Evolutionary conservation across 2,888 invertebrate genomes (phyloP), one percentile per base, ranked within the genome.

Genomic region (Aplocera efformata): DNA sequence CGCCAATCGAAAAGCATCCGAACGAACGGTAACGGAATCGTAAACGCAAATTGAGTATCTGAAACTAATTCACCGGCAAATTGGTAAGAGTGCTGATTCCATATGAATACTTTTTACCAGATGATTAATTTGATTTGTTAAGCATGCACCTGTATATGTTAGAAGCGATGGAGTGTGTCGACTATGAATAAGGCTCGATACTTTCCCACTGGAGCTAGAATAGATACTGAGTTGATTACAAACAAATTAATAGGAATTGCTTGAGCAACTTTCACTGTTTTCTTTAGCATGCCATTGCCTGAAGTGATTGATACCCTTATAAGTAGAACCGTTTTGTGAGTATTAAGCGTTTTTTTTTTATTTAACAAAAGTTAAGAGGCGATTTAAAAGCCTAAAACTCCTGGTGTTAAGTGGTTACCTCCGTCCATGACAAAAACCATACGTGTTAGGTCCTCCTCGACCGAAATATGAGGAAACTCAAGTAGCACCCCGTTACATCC

Each of bases 31-130:
- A 69, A 67, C 61, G 52, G 54, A 65, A 60, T 65, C 59, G 58
- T 68, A 64, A 73, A 72, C 63, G 67, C 51, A 50, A 54, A 57
- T 59, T 50, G 51, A 52, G 58, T 64, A 63, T 66, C 65, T 67
- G 63, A 41, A 54, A 59, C 63, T 76, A 77, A 77, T 67, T 60
- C 59, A 61, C 63, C 72, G 64, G 54, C 50, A 73, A 79, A 79
- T 78, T 74, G 72, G 70, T 72, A 72, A 73, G 63, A 75, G 68
- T 61, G 56, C 55, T 58, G 58, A 64, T 58, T 62, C 53, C 60
- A 58, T 65, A 63, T 63, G 61, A 63, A 60, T 47, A 62, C 50
- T 67, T 67, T 72, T 67, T 56, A 61, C 45, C 35, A 48, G 47
- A 66, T 56, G 66, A 59, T 53, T 50, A 57, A 55, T 58, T 56